Base-by-base conservation (phyloP, 2,797 vertebrate genomes). In the Eleutherodactylus coqui region DNA sequence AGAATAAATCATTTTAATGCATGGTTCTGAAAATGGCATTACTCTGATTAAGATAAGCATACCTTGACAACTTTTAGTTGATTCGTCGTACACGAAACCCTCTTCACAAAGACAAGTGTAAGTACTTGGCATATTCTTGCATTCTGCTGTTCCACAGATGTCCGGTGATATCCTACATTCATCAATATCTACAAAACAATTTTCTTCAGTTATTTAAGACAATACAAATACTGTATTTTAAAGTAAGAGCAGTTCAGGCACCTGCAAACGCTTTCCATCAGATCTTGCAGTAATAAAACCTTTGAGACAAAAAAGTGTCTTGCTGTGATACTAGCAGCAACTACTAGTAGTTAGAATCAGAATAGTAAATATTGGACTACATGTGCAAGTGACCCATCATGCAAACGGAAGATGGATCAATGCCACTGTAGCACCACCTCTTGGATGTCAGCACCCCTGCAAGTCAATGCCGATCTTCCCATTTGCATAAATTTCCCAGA, bases 91-190 rank as follows among this genome's bases (percentile, higher is more conserved):
- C 1, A 91, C 82, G 49, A 95, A 98, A 76, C 98, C 98, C 0
- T 86, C 38, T 1, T 96, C 94, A 0, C 98, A 99, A 87, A 95
- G 84, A 90, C 98, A 99, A n/a, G 95, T 91, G 0, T 96, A 96
- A 1, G 94, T 92, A 72, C 97, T 97, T 0, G 93, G 80, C 24
- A 93, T 91, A 90, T 99, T 99, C 86, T 90, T 90, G 91, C 98
- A 99, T 0, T 0, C 91, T 0, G 97, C 97, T 14, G 95, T 94
- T 88, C 98, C 98, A 80, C 98, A 99, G 88, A 97, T 94, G 0
- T 75, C 88, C 1, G 88, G 21, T 83, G 91, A 43, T 89, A 90
- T 91, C 29, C 80, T 43, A 38, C 98, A 99, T 92, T 99, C 98
- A 1, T 99, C 87, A 86, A 96, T 89, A 88, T 99, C 98, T 99